Evolutionary conservation across 2,113 vertebrate species (phyloP).

Genomic region (Neopipo cinnamomea): DNA sequence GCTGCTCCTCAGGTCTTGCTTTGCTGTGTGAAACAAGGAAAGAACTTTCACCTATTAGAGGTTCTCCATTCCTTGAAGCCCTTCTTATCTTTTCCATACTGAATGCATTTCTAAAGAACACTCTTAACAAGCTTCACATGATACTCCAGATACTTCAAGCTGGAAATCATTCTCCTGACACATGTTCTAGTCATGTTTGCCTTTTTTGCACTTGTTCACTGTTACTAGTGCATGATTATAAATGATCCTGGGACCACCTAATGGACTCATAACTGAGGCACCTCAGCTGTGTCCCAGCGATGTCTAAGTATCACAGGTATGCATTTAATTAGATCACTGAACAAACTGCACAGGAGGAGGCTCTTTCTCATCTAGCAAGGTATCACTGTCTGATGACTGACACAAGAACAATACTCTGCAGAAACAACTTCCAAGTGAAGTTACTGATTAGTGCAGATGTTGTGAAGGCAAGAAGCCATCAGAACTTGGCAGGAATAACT

Average conservation of each 20-base stretch:
- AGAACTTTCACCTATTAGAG: background rate
- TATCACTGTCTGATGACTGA: background rate
- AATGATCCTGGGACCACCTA: background rate
- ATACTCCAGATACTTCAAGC: background rate
- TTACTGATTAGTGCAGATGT: background rate
- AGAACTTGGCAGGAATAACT: constrained; percentile 6
- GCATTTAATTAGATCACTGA: background rate
- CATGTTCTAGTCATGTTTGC: background rate
- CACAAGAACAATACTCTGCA: background rate
- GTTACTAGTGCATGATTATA: background rate
- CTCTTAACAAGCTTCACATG: accelerated
- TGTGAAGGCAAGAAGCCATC: constrained; percentile 3
- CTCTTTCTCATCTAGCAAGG: background rate
- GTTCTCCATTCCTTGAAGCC: background rate
- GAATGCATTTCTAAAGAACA: background rate
- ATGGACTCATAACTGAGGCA: background rate
- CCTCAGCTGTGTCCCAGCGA: accelerated
- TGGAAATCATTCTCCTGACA: background rate
- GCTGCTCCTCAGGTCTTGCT: background rate
- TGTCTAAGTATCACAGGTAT: background rate
- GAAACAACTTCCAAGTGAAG: background rate
- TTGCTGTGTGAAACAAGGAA: background rate
- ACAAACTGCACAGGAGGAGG: background rate
- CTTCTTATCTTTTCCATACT: background rate
- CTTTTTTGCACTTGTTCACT: background rate